phyloP scores from a whole-genome alignment of 2,888 invertebrate genomes.

The Agrochola lychnidis region DNA sequence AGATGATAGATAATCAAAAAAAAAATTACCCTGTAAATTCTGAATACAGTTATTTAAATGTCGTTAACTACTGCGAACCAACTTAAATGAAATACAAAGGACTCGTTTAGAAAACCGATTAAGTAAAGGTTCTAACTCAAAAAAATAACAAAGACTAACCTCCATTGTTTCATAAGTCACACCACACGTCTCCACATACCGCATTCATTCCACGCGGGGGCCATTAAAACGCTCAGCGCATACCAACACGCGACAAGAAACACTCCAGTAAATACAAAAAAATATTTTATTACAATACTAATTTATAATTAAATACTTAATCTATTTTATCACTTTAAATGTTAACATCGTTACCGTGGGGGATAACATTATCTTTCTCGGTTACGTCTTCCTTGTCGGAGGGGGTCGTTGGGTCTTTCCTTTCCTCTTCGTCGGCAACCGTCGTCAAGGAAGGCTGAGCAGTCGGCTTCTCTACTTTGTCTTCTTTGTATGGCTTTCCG shows the following conservation, averaged over 20 bases:
- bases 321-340: conserved; percentile 84
- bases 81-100: conserved; percentile 10
- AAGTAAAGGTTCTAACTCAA: conserved; percentile 3
- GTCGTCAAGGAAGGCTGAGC: conserved; percentile 42
- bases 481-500: conserved; percentile 71
- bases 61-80: not conserved
- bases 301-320: conserved; percentile 84
- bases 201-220: conserved; percentile 74
- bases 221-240: conserved; percentile 73
- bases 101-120: not conserved
- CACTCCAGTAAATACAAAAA: conserved; percentile 78
- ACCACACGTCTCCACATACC: conserved; percentile 68
- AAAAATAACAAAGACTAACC: conserved; percentile 65
- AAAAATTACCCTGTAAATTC: not conserved
- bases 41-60: not conserved
- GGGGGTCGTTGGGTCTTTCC: conserved; percentile 80
- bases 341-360: conserved; percentile 82
- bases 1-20: no score
- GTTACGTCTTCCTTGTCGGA: conserved; percentile 78
- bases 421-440: conserved; percentile 71
- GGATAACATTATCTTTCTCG: conserved; percentile 83
- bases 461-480: conserved; percentile 36
- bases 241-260: conserved; percentile 75
- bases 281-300: conserved; percentile 87
- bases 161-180: conserved; percentile 76